These are phyloP conservation scores for Eucidaris tribuloides DNA, from an alignment of 35 echinoderm and acorn worm species.

Conservation along the genomic window DNA sequence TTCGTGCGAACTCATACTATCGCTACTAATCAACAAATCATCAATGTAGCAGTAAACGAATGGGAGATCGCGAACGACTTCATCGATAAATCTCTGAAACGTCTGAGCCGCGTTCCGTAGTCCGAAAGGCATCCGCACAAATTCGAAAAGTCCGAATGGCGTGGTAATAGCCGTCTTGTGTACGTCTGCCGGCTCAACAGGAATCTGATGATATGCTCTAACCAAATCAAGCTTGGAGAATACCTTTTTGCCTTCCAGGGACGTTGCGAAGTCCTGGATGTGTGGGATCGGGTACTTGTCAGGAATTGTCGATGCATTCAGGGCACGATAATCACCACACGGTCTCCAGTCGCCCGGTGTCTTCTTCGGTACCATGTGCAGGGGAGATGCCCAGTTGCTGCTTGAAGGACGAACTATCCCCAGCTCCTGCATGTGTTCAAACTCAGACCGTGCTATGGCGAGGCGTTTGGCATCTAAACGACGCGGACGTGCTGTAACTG, in stretches of 20 bases:
- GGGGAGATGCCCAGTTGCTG: slow-evolving; percentile 54
- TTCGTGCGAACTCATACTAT: not conserved
- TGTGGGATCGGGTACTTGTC: slow-evolving; percentile 61
- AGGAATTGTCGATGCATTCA: slow-evolving; percentile 37
- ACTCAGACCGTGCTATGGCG: slow-evolving; percentile 29
- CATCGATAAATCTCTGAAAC: slow-evolving; percentile 62
- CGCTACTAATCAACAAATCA: slow-evolving; percentile 31
- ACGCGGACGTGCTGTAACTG: slow-evolving; percentile 29
- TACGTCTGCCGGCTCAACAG: slow-evolving; percentile 35
- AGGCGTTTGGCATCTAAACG: slow-evolving; percentile 32
- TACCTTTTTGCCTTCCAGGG: slow-evolving; percentile 22
- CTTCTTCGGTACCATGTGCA: slow-evolving; percentile 66
- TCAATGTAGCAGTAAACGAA: slow-evolving; percentile 60
- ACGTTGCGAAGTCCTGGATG: slow-evolving; percentile 20
- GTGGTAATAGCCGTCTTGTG: slow-evolving; percentile 57
- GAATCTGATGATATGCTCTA: slow-evolving; percentile 63
- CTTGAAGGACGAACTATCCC: slow-evolving; percentile 59
- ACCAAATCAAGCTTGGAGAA: slow-evolving; percentile 57
- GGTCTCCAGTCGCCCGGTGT: slow-evolving; percentile 43
- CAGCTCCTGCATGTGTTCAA: slow-evolving; percentile 52
- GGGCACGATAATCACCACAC: slow-evolving; percentile 50
- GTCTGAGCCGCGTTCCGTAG: slow-evolving; percentile 20
- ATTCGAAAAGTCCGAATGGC: slow-evolving; percentile 55
- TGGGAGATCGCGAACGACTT: slow-evolving; percentile 28
- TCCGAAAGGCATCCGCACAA: slow-evolving; percentile 61